Evolutionary conservation across 2,797 vertebrate species (phyloP), one percentile per base, ranked within the genome.

Genomic region (Oreochromis mossambicus): DNA sequence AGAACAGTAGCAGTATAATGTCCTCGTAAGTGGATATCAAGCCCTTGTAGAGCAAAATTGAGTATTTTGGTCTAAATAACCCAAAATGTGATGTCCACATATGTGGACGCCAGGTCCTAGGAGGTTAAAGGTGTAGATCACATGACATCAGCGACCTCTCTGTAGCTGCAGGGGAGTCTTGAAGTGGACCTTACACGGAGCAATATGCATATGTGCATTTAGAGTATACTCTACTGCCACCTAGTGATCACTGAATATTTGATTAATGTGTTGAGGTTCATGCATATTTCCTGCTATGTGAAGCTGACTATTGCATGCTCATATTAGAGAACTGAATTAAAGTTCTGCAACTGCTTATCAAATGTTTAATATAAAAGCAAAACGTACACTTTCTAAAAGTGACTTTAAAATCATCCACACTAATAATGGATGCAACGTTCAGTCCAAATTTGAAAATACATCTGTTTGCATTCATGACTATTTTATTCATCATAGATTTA

Each of bases 151-250:
- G 43, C 84, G 54, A 76, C 26, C 24, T 82, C 80, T 80, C 68
- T 84, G 78, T 86, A 81, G 86, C 79, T 87, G 84, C 91, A 84
- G 89, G 89, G 70, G 17, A 75, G 7, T 75, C 43, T 75, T 32
- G 85, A 77, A 85, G 77, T 50, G 76, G 76, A 70, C 77, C 54
- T 54, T 56, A 21, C 86, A 87, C 61, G 50, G 81, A 91, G 24
- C 36, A 83, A 93, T 93, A 93, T 95, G 87, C 94, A 94, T 92
- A 91, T 92, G 88, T 90, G 91, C 86, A 92, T 94, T 95, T 95
- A 91, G 86, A 90, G 96, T 95, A 94, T 96, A 91, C 92, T 93
- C 94, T 92, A 96, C 93, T 97, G 97, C 98, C 98, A 98, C 97
- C 98, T 98, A 98, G 97, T 96, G 98, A 91, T 92, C 82, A 21